Conservation (phyloP, 1,140 invertebrate species). For the Drosophila elegans region DNA sequence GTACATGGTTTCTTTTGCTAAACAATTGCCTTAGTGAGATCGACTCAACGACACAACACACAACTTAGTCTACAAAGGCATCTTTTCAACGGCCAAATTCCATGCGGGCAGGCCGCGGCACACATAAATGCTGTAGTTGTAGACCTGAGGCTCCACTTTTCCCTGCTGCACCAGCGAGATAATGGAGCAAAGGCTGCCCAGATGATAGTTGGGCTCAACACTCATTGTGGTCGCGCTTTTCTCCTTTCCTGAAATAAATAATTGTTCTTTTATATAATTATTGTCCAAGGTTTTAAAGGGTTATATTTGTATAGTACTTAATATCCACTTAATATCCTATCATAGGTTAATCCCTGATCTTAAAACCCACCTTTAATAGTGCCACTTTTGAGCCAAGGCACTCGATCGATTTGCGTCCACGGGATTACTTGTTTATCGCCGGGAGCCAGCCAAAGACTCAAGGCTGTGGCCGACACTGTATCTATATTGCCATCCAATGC, state of each 20-base stretch:
- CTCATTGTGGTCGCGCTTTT: conserved; percentile 14
- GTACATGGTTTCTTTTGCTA: conserved; percentile 9
- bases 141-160: conserved; percentile 54
- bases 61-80: conserved; percentile 48
- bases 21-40: conserved; percentile 2
- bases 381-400: conserved; percentile 66
- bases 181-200: conserved; percentile 66
- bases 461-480: conserved; percentile 56
- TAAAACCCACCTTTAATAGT: conserved; percentile 58
- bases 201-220: conserved; percentile 45
- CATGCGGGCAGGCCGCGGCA: conserved; percentile 76
- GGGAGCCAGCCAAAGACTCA: conserved; percentile 72
- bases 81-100: conserved; percentile 65
- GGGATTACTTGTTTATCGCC: conserved; percentile 47
- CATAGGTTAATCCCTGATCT: no score
- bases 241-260: not conserved
- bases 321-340: no score
- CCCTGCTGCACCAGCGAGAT: conserved; percentile 67
- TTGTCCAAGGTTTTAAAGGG: not conserved
- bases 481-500: conserved; percentile 77
- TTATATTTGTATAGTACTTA: not conserved
- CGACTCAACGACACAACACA: conserved; percentile 5
- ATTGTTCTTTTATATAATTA: no score
- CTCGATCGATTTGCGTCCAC: conserved; percentile 68
- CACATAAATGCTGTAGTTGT: conserved; percentile 75